These are phyloP conservation scores for Tetramorium parvispinum DNA, from an alignment of 1,140 invertebrate genomes.

Conservation along the genomic window DNA sequence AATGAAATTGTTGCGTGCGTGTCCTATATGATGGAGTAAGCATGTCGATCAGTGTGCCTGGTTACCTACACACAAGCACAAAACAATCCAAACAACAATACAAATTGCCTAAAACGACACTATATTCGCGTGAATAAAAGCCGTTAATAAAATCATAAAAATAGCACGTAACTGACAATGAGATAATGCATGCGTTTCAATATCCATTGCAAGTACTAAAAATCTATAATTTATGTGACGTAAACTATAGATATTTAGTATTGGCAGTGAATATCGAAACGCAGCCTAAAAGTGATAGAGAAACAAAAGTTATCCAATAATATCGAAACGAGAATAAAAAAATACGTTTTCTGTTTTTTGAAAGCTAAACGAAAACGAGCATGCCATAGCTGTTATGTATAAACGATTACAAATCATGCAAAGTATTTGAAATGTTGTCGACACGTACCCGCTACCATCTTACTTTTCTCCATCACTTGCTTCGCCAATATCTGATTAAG, in stretches of 20 bases:
- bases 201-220: too few relatives aligned
- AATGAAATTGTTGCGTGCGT: slow-evolving; percentile 80
- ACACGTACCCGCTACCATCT: slow-evolving; percentile 94
- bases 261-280: too few relatives aligned
- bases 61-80: slow-evolving; percentile 84
- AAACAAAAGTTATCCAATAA: background rate
- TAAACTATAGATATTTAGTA: too few relatives aligned
- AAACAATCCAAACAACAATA: slow-evolving; percentile 81
- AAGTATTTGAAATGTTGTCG: slow-evolving; percentile 31
- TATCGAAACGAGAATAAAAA: background rate
- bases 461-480: slow-evolving; percentile 97
- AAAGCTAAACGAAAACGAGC: slow-evolving; percentile 47
- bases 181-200: slow-evolving; percentile 57
- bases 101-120: slow-evolving; percentile 74
- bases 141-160: slow-evolving; percentile 24
- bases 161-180: background rate
- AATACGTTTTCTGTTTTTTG: background rate
- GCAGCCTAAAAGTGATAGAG: too few relatives aligned
- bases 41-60: slow-evolving; percentile 83
- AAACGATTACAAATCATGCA: slow-evolving; percentile 67
- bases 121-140: slow-evolving; percentile 13
- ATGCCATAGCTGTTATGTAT: slow-evolving; percentile 61
- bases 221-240: too few relatives aligned
- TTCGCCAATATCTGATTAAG: slow-evolving; percentile 96
- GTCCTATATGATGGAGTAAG: slow-evolving; percentile 83